Percentiles rank a stretch among this genome's conserved stretches.
Evolutionary conservation across 2,888 invertebrate species (phyloP).

Genomic region (Petrolisthes cinctipes): DNA sequence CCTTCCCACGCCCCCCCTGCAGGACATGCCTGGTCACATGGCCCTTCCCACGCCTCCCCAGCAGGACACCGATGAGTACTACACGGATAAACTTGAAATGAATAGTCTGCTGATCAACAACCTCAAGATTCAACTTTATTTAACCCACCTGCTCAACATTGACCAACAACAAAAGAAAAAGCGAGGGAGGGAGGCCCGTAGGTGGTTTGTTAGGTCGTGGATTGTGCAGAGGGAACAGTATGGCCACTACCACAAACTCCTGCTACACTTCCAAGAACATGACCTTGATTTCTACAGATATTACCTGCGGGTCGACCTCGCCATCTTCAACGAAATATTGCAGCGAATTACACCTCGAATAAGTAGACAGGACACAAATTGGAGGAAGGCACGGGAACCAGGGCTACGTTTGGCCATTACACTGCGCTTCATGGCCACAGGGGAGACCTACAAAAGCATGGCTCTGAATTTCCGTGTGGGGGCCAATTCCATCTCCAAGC

Average conservation of each 20-base stretch:
- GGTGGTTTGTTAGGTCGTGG: not conserved
- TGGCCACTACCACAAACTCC: conserved; percentile 7
- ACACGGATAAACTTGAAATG: too few relatives aligned
- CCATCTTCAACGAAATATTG: conserved; percentile 13
- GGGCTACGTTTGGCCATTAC: conserved; percentile 21
- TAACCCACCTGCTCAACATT: too few relatives aligned
- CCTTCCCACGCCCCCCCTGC: too few relatives aligned
- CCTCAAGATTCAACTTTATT: too few relatives aligned
- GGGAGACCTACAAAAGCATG: conserved; percentile 8
- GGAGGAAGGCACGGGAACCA: not conserved
- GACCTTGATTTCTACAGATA: not conserved
- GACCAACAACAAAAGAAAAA: too few relatives aligned
- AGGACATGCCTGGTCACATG: too few relatives aligned
- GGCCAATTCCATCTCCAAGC: not conserved
- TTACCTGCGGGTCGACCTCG: conserved; percentile 7
- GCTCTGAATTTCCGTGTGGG: conserved; percentile 1
- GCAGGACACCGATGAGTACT: too few relatives aligned
- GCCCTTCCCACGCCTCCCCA: too few relatives aligned
- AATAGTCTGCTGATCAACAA: too few relatives aligned
- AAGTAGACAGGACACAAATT: not conserved
- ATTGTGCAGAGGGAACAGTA: not conserved
- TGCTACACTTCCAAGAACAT: not conserved
- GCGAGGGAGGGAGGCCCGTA: not conserved
- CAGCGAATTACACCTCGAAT: not conserved
- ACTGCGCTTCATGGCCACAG: conserved; percentile 12